Conservation (phyloP, 1,140 invertebrate species). For the Callitettix versicolor region DNA sequence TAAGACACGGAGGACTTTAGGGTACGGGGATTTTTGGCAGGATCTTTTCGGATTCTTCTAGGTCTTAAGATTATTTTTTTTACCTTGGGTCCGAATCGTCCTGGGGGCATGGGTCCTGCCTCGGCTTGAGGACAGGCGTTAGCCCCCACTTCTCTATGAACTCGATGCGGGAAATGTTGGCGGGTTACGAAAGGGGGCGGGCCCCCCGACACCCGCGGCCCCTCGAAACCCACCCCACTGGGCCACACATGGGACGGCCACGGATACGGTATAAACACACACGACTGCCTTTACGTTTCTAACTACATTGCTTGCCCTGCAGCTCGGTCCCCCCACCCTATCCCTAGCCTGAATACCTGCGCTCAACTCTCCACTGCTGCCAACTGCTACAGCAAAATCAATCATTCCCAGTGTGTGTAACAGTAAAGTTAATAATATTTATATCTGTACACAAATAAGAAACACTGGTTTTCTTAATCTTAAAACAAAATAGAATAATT, state of each 20-base stretch:
- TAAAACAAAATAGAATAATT: no score
- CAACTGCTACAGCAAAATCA: no score
- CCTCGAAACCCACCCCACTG: constrained; percentile 15
- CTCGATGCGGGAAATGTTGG: constrained; percentile 91
- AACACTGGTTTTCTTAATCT: no score
- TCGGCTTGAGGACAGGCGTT: constrained; percentile 87
- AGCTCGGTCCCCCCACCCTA: constrained; percentile 8
- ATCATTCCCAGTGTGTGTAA: no score
- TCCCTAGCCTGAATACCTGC: not conserved
- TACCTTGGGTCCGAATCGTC: constrained; percentile 39
- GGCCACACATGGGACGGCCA: constrained; percentile 1
- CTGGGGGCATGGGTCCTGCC: constrained; percentile 76
- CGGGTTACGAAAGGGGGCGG: constrained; percentile 39
- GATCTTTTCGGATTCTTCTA: no score
- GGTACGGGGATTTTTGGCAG: no score
- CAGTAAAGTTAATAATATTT: no score
- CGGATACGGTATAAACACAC: constrained; percentile 12
- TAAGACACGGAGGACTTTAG: no score
- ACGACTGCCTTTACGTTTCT: constrained; percentile 8
- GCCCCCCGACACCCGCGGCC: constrained; percentile 27
- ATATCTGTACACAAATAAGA: no score
- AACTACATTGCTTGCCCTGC: constrained; percentile 6
- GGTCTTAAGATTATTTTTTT: not conserved
- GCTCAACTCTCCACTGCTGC: not conserved
- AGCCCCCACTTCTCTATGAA: constrained; percentile 91